phyloP scores from a whole-genome alignment of 2,113 vertebrate genomes.

The Anhinga rufa region DNA sequence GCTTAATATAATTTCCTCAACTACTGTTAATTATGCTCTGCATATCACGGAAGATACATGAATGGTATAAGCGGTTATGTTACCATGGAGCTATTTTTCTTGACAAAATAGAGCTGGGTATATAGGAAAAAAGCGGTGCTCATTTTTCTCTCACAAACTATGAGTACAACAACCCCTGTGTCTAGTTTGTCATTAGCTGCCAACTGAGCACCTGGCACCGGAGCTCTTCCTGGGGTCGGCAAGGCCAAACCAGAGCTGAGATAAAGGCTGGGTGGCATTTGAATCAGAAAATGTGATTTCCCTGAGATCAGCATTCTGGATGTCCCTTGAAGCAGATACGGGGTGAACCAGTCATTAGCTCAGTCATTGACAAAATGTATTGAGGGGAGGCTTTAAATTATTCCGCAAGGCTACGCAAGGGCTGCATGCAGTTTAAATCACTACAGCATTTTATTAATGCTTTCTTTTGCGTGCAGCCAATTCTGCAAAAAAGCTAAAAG shows the following conservation, averaged over 20 bases:
- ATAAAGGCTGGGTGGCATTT: not conserved
- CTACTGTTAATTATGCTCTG: not conserved
- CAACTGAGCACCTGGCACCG: not conserved
- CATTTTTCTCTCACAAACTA: not conserved
- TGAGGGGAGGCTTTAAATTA: not conserved
- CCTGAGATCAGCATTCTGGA: not conserved
- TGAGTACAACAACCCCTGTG: not conserved
- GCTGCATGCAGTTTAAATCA: not conserved
- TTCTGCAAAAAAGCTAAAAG: not conserved
- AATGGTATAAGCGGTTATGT: not conserved
- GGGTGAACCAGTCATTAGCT: not conserved
- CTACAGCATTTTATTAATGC: not conserved
- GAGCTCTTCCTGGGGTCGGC: not conserved
- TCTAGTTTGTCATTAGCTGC: not conserved
- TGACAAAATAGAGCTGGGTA: not conserved
- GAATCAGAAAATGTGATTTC: not conserved
- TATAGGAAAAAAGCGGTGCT: not conserved
- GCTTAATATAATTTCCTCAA: not conserved
- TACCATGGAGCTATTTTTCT: constrained; percentile 27
- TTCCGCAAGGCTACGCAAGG: not conserved
- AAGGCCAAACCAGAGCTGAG: not conserved
- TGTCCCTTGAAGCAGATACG: not conserved
- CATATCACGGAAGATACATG: not conserved
- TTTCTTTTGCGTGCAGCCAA: not conserved
- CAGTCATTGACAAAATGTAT: not conserved